Evolutionary conservation across 2,113 vertebrate species (phyloP).

Genomic region (Lanius collurio): DNA sequence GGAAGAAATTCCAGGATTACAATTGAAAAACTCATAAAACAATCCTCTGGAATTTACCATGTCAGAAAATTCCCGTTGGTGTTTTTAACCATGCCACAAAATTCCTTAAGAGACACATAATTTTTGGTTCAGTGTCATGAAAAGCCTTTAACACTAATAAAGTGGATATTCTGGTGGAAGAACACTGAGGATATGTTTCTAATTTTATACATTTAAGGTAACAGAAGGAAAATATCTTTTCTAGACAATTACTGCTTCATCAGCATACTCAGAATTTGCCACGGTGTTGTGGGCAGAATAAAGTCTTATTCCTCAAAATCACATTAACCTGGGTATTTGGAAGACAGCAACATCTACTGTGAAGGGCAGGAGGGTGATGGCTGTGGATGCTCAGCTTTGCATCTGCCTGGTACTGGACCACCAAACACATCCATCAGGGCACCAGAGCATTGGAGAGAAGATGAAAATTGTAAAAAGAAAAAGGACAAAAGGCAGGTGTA

Average conservation of each 20-base stretch:
- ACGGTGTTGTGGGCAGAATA: rapidly evolving
- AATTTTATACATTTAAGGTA: background rate
- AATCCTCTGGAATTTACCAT: background rate
- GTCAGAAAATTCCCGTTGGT: rapidly evolving
- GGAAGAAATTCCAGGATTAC: background rate
- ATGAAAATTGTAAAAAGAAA: background rate
- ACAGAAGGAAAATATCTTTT: background rate
- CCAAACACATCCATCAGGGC: background rate
- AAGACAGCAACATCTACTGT: background rate
- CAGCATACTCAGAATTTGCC: background rate
- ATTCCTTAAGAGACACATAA: background rate
- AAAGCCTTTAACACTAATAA: background rate
- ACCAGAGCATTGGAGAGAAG: rapidly evolving
- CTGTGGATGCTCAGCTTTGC: background rate
- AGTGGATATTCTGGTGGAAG: background rate
- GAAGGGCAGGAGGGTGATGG: background rate
- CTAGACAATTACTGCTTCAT: background rate
- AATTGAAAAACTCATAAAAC: background rate
- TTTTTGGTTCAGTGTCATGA: background rate
- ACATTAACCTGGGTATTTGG: background rate
- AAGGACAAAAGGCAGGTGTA: background rate
- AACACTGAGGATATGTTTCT: background rate
- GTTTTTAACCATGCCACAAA: background rate
- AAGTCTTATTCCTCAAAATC: background rate
- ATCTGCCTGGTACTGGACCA: background rate